These are phyloP conservation scores for Hippolais icterina DNA, from an alignment of 2,113 vertebrate species.

Conservation along the genomic window DNA sequence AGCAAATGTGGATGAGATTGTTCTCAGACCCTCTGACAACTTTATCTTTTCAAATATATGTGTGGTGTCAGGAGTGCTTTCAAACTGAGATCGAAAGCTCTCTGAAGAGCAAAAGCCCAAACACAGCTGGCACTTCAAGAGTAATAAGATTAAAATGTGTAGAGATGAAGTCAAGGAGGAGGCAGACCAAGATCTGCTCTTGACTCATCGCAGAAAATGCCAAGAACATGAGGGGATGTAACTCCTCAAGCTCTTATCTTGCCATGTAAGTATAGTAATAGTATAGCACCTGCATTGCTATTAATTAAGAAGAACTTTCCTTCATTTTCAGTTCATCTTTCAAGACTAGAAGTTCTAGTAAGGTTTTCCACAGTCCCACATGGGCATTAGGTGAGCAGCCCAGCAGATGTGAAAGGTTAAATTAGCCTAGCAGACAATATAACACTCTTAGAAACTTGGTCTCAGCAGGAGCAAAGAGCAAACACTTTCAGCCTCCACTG, in stretches of 20 bases:
- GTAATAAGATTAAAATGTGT: background rate
- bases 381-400: background rate
- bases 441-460: background rate
- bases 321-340: background rate
- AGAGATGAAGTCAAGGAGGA: background rate
- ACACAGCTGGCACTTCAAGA: background rate
- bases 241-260: background rate
- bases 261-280: background rate
- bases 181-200: background rate
- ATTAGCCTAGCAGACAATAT: background rate
- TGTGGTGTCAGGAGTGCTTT: background rate
- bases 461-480: background rate
- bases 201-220: background rate
- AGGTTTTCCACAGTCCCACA: background rate
- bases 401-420: background rate
- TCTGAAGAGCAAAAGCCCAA: background rate
- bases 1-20: background rate
- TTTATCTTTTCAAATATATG: background rate
- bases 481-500: background rate
- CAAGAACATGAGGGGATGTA: background rate
- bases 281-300: background rate
- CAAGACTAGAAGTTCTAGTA: background rate
- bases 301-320: background rate
- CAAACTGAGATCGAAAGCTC: background rate
- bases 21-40: background rate